These are phyloP conservation scores for Masticophis lateralis DNA, from an alignment of 2,797 vertebrate species.

Conservation along the genomic window DNA sequence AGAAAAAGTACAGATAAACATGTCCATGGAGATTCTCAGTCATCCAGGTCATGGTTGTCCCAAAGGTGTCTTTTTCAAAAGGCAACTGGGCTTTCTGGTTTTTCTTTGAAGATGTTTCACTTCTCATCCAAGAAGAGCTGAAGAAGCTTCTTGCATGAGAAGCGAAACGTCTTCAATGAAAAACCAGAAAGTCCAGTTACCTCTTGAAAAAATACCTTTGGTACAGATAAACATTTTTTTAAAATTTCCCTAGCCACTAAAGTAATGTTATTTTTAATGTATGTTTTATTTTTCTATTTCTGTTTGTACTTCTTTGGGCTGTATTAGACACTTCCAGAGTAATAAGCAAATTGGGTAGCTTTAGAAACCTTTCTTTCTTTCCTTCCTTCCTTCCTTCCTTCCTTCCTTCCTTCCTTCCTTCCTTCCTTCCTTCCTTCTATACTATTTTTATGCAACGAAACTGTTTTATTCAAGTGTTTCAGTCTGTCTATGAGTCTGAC, in stretches of 20 bases:
- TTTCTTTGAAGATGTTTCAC: not conserved
- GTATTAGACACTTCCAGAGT: not conserved
- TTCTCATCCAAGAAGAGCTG: not conserved
- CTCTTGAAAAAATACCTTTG: not conserved
- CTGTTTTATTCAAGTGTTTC: constrained; percentile 5
- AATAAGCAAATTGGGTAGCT: not conserved
- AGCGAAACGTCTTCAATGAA: not conserved
- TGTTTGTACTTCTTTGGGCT: not conserved
- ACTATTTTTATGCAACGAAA: not conserved
- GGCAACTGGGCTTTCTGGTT: not conserved
- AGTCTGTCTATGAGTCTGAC: not conserved
- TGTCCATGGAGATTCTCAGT: no score
- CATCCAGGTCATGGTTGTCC: not conserved
- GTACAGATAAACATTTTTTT: not conserved
- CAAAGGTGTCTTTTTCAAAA: not conserved
- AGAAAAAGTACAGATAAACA: not conserved
- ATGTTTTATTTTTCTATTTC: not conserved
- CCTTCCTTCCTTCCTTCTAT: not conserved
- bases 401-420: not conserved
- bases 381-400: no score
- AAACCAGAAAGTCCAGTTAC: no score
- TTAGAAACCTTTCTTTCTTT: not conserved
- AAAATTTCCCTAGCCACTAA: not conserved
- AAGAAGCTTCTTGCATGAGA: not conserved
- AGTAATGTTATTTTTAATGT: not conserved